Conservation (phyloP, 2,113 vertebrate genomes). For the Odontophorus gujanensis region DNA sequence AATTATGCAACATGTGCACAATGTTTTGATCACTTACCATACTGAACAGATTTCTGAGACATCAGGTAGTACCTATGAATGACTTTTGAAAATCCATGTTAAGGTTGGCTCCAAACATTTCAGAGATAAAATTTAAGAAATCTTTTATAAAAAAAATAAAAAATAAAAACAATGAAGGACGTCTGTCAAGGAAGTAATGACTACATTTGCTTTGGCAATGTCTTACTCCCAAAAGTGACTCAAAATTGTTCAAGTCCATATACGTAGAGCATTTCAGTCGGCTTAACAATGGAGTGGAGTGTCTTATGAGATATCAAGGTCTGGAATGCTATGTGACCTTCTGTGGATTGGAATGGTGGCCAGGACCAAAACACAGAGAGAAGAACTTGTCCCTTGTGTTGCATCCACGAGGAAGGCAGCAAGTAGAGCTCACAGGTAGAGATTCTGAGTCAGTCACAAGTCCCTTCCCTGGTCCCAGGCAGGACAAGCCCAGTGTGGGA, state of each 20-base stretch:
- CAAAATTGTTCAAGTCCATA: background rate
- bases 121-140: background rate
- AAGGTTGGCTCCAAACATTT: background rate
- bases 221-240: background rate
- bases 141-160: background rate
- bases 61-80: background rate
- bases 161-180: background rate
- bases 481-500: too few species aligned
- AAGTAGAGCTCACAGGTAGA: background rate
- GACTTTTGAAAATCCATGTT: background rate
- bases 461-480: too few species aligned
- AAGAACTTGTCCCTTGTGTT: background rate
- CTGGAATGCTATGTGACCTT: background rate
- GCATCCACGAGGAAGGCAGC: background rate
- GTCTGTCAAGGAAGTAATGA: background rate
- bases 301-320: background rate
- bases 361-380: background rate
- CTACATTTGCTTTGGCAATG: background rate
- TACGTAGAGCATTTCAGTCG: background rate
- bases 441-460: background rate
- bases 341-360: background rate
- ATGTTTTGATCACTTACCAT: background rate
- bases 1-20: background rate
- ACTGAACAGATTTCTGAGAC: background rate
- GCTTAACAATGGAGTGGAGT: background rate